Evolutionary conservation across 2,888 invertebrate species (phyloP).

Genomic region (Cephus pulcher): DNA sequence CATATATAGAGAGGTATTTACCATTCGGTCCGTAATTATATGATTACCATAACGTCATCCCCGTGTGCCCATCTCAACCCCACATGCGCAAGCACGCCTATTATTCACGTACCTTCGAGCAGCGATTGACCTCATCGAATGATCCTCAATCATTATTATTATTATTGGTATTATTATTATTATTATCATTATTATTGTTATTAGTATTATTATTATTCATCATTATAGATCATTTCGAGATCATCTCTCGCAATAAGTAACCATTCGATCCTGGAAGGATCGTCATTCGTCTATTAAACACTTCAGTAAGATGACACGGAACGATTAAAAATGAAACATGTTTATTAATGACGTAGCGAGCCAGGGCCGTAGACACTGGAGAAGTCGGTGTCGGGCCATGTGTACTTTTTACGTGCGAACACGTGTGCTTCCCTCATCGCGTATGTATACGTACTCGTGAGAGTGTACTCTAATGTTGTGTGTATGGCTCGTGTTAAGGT

Average conservation of each 20-base stretch:
- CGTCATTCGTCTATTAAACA: not conserved
- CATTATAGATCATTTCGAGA: not conserved
- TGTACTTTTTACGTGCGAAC: not conserved
- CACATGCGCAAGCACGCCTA: not conserved
- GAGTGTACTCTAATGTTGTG: not conserved
- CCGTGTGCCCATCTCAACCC: not conserved
- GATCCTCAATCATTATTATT: not conserved
- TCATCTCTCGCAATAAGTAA: not conserved
- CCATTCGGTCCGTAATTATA: not conserved
- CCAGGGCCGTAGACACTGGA: not conserved
- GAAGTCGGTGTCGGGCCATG: not conserved
- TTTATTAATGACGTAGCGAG: not conserved
- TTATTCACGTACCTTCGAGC: not conserved
- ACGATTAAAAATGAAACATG: not conserved
- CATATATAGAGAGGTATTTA: slow-evolving; percentile 33
- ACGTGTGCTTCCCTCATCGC: not conserved
- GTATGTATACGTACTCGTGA: not conserved
- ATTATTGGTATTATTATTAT: not conserved
- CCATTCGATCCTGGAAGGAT: not conserved
- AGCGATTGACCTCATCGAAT: not conserved
- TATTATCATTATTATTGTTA: not conserved
- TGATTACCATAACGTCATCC: not conserved
- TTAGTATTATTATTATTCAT: not conserved
- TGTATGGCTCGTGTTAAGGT: not conserved
- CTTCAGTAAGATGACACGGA: not conserved